Evolutionary conservation across 2,888 invertebrate genomes (phyloP), one percentile per base, ranked within the genome.

Genomic region (Drosophila atroscutellata): DNA sequence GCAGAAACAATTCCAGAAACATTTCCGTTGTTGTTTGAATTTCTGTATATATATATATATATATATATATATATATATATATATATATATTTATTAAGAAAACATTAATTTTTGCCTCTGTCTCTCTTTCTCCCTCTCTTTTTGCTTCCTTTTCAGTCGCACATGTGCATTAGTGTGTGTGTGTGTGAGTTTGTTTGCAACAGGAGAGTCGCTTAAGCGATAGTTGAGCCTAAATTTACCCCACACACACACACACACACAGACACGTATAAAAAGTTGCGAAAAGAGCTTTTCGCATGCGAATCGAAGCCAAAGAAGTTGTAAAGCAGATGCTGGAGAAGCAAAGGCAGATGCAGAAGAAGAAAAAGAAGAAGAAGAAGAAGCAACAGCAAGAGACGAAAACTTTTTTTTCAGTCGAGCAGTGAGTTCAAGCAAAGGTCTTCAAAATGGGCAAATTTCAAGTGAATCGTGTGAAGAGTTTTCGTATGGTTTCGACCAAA

Each of bases 291-390:
- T 67, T 58, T 59, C 65, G 52, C 37, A 56, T 47, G n/a, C 24
- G 63, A 52, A 49, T 58, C 45, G 76, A 64, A 75, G 70, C 64
- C 75, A 75, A 64, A 64, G 75, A 75, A 75, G 75, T 75, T 69
- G 11, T 47, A 20, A 62, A 62, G 47, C 60, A 72, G 45, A 42
- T 51, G 62, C 61, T 20, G 15, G 24, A 37, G n/a, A 26, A 42
- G 15, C 30, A 63, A 0, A 24, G 2, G 24, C 39, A 36, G 9
- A 55, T 30, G 30, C 26, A 39, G 39, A 47, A 24, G 49, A 11
- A 20, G 45, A 42, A 15, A 36, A 3, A 3, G 26, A 26, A 26
- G 26, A 20, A 26, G 49, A 13, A 20, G 51, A 42, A n/a, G 32
- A 30, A 52, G 61, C 49, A 24, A 39, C 26, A 42, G 36, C 36